phyloP scores from a whole-genome alignment of 2,797 vertebrate species.

The Sebastes diploproa region DNA sequence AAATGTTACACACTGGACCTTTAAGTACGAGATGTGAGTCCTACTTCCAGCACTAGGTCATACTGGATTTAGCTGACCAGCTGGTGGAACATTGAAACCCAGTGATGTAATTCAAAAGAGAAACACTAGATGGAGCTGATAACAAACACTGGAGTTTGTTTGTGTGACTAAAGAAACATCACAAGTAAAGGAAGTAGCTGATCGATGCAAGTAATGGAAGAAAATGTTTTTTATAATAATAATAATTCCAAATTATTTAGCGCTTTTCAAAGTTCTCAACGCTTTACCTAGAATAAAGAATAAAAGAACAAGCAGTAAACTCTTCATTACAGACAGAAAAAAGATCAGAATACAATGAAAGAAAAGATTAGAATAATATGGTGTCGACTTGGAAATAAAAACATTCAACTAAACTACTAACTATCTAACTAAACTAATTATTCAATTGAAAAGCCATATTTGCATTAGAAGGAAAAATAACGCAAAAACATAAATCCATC shows the following conservation, averaged over 20 bases:
- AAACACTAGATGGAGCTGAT: conserved; percentile 39
- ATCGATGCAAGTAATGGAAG: background rate
- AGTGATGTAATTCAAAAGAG: background rate
- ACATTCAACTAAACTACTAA: no score
- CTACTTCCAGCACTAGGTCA: background rate
- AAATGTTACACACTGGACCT: no score
- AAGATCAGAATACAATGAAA: no score
- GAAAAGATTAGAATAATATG: no score
- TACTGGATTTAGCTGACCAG: background rate
- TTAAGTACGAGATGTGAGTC: background rate
- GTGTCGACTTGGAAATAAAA: no score
- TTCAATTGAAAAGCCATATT: background rate
- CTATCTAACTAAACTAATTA: background rate
- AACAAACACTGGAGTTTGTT: background rate
- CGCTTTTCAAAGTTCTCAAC: no score
- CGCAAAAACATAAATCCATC: background rate
- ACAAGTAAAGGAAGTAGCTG: background rate
- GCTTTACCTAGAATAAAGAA: no score
- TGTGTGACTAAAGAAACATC: no score
- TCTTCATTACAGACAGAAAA: no score
- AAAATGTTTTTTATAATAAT: background rate
- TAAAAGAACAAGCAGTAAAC: no score
- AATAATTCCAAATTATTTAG: no score
- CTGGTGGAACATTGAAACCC: background rate
- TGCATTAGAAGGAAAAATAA: background rate